These are phyloP conservation scores for Oedothorax gibbosus DNA, from an alignment of 1,140 invertebrate genomes.

Conservation along the genomic window DNA sequence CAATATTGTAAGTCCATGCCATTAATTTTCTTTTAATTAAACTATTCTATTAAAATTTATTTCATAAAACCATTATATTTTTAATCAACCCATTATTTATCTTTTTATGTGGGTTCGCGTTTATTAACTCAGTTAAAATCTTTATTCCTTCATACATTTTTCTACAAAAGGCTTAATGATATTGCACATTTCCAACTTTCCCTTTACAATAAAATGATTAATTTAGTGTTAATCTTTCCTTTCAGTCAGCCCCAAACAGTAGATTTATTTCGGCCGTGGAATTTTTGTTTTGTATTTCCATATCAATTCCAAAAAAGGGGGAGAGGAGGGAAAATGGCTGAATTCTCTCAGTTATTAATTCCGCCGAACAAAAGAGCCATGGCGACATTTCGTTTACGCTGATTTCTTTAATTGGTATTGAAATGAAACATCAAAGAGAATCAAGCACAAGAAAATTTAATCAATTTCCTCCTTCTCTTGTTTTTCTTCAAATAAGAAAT, in stretches of 20 bases:
- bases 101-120: too few species aligned
- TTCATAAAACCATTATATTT: too few species aligned
- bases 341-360: slow-evolving; percentile 43
- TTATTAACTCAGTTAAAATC: too few species aligned
- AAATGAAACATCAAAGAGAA: slow-evolving; percentile 29
- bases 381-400: neutral
- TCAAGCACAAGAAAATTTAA: slow-evolving; percentile 26
- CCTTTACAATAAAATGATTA: slow-evolving; percentile 34
- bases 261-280: neutral
- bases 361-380: slow-evolving; percentile 12
- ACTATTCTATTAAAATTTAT: too few species aligned
- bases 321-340: neutral
- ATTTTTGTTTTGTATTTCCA: neutral
- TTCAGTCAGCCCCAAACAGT: slow-evolving; percentile 1
- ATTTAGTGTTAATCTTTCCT: slow-evolving; percentile 50
- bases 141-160: too few species aligned
- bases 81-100: too few species aligned
- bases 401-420: slow-evolving; percentile 47
- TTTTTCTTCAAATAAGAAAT: neutral
- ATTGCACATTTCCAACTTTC: too few species aligned
- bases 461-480: slow-evolving; percentile 17
- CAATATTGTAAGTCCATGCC: too few species aligned
- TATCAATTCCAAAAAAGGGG: neutral
- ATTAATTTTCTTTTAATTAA: too few species aligned
- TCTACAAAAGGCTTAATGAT: too few species aligned